Conservation (phyloP, 2,888 invertebrate genomes). For the Chironomus tentans region DNA sequence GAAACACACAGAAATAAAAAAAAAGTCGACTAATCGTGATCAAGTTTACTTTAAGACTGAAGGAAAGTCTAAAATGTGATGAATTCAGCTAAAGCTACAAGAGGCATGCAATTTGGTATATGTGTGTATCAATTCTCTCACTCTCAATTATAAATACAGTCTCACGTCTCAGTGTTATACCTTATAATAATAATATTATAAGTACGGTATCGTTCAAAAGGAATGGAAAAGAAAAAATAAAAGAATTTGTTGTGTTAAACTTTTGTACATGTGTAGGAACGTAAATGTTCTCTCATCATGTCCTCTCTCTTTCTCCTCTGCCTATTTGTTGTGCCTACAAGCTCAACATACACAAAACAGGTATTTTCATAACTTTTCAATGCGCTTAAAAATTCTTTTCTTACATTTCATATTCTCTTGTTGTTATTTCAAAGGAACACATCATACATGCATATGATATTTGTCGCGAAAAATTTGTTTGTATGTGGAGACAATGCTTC, state of each 20-base stretch:
- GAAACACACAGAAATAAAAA: not conserved
- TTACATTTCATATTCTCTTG: not conserved
- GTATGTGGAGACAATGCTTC: no score
- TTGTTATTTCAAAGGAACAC: no score
- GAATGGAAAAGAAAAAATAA: no score
- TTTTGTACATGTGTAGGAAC: not conserved
- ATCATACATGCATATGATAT: no score
- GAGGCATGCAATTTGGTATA: not conserved
- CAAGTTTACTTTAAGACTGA: constrained; percentile 7
- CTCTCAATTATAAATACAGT: not conserved
- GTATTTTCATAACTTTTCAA: not conserved
- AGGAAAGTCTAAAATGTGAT: not conserved
- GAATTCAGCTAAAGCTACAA: not conserved
- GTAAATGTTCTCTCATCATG: not conserved
- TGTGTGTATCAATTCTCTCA: not conserved
- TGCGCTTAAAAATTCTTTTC: not conserved
- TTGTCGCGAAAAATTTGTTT: not conserved
- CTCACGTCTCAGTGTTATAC: not conserved
- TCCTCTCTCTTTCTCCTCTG: no score
- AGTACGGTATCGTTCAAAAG: no score
- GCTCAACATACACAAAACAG: not conserved
- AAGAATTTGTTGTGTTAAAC: no score
- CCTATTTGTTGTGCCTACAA: not conserved
- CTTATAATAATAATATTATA: no score
- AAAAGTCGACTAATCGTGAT: constrained; percentile 19